Base-by-base conservation (phyloP, 2,797 vertebrate genomes). In the Percopsis omiscomaycus region DNA sequence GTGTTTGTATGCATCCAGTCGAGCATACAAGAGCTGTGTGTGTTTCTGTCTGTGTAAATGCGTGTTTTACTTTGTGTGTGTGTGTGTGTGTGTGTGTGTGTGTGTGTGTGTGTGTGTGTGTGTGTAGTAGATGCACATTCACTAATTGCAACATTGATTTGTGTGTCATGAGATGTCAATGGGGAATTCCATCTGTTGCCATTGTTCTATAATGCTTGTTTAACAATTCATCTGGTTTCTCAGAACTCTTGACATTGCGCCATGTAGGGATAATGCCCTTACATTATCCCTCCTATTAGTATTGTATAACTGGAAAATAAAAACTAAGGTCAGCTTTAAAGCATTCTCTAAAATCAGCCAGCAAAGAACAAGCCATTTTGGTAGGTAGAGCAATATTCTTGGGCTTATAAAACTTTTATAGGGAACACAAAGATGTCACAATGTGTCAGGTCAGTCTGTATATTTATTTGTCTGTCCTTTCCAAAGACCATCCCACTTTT, bases 171-270 rank as follows among this genome's bases (percentile, higher is more conserved):
- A 77, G 74, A 82, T 59, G 82, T 68, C 61, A 78, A 54, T 27
- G 52, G 68, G 63, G 77, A 79, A 80, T 80, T 87, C 83, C 86
- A 86, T 92, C 85, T 84, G 88, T 78, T 86, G 81, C 77, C 77
- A 81, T 59, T 65, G 72, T 74, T 63, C 74, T 71, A 75, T 86
- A 68, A 81, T 74, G 84, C 85, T 71, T 80, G 64, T 88, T 86
- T 65, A 54, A 27, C 49, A 55, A 29, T 78, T 84, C 68, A 74
- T 68, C 63, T 75, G 68, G 64, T 69, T 84, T 69, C 54, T 65
- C 37, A 79, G 59, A 75, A 74, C 59, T 66, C 72, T 74, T 68
- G n/a, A 12, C 22, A 12, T 22, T 16, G n/a, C 22, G 28, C 52
- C 15, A 11, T 37, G 32, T 22, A 30, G 28, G 10, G 14, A 27